These are phyloP conservation scores for Glaucidium brasilianum DNA, from an alignment of 2,113 vertebrate genomes.

Conservation along the genomic window DNA sequence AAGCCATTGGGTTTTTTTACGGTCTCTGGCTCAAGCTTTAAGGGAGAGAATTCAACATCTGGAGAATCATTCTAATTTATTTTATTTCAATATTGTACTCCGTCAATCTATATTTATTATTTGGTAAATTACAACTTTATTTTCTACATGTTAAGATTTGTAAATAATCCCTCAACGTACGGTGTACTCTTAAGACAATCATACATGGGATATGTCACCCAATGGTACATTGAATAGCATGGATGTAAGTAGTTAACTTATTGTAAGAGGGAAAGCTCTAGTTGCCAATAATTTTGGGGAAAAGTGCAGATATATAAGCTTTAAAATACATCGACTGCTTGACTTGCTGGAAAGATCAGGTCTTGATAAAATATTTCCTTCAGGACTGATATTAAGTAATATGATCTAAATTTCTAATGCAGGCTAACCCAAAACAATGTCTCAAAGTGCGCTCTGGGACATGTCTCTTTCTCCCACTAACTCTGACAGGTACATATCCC, in stretches of 20 bases:
- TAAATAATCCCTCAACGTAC: slow-evolving; percentile 25
- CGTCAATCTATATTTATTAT: slow-evolving; percentile 59
- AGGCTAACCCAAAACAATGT: not conserved
- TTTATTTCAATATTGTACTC: slow-evolving; percentile 26
- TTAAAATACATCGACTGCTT: not conserved
- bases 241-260: not conserved
- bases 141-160: slow-evolving; percentile 19
- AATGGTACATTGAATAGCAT: not conserved
- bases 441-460: not conserved
- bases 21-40: not conserved
- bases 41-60: not conserved
- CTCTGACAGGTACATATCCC: not conserved
- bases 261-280: not conserved
- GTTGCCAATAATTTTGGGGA: not conserved
- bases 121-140: slow-evolving; percentile 28
- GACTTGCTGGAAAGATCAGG: not conserved
- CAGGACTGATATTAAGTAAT: not conserved
- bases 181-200: slow-evolving; percentile 41
- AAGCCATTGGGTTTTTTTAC: not conserved
- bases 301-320: not conserved
- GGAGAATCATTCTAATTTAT: slow-evolving; percentile 57
- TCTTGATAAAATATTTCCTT: not conserved
- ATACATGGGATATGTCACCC: not conserved
- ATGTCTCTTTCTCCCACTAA: not conserved
- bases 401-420: not conserved